Base-by-base conservation (phyloP, 2,888 invertebrate species). In the Megastigmus dorsalis region DNA sequence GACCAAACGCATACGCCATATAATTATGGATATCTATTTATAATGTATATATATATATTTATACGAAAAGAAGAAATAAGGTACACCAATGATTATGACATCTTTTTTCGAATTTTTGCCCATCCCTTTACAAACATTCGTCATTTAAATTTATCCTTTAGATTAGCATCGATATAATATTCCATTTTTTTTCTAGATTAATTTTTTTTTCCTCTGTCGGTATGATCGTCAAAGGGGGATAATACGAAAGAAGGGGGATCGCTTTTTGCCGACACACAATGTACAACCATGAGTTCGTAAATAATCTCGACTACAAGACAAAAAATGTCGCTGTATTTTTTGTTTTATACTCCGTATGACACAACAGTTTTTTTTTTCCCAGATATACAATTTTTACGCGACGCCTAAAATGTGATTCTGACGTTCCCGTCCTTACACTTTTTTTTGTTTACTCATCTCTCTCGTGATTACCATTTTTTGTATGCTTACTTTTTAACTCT, bases 211-310 rank as follows among this genome's bases (percentile, higher is more conserved):
- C 63, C 69, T 79, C 23, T 67, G 50, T 55, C 59, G 33, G 28
- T 72, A 62, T 63, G n/a, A 41, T 65, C 52, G 57, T 75, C 48
- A 60, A 68, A 59, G 33, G 28, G 23, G 28, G 23, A 71, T 55
- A 65, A n/a, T 75, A 66, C 60, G 66, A 75, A 70, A 65, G 52
- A 79, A 79, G 69, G 77, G 77, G 76, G 75, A 79, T 81, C 81
- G 82, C 79, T 82, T 83, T 81, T 83, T 78, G 83, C 83, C 84
- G 83, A 86, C 84, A 84, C 60, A 71, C 84, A 87, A 86, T 86
- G 83, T 87, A 85, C 85, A 85, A 84, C 82, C 84, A 70, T 60
- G 59, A 70, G 83, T 83, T 83, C 77, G 81, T 82, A 80, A 82
- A 82, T 80, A 80, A 80, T 79, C 80, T 80, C 77, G 78, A 79